phyloP scores from a whole-genome alignment of 2,113 vertebrate genomes.

The Ictalurus punctatus region DNA sequence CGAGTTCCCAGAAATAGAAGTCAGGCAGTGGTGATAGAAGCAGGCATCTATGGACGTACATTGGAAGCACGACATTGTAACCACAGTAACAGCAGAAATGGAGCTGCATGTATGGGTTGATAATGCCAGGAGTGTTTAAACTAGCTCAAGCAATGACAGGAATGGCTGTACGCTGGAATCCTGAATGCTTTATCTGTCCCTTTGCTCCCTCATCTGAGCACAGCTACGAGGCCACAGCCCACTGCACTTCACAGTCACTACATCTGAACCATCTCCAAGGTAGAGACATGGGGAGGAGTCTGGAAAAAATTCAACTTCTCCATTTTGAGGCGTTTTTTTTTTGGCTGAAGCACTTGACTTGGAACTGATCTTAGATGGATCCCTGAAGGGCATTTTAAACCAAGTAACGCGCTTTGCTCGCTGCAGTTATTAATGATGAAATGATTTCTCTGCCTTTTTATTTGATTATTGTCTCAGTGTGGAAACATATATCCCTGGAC shows the following conservation, averaged over 20 bases:
- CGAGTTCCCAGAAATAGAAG: not conserved
- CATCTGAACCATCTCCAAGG: not conserved
- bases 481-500: not conserved
- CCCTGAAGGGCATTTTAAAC: conserved; percentile 2
- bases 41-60: conserved; percentile 55
- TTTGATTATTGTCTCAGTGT: not conserved
- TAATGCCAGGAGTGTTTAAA: conserved; percentile 56
- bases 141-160: conserved; percentile 30
- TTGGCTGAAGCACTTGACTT: not conserved
- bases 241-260: not conserved
- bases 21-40: not conserved
- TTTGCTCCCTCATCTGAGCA: conserved; percentile 13
- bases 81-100: conserved; percentile 1
- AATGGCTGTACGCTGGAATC: not conserved
- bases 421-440: conserved; percentile 12
- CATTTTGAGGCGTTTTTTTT: not conserved
- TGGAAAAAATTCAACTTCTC: conserved; percentile 7
- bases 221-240: not conserved
- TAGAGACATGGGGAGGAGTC: not conserved
- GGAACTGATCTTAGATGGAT: conserved; percentile 3
- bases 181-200: conserved; percentile 14
- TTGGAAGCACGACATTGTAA: conserved; percentile 46
- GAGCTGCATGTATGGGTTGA: conserved; percentile 57
- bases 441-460: not conserved
- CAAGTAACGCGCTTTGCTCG: conserved; percentile 31